A percentile compares a stretch with the other conserved stretches of the same genome.
Conservation (phyloP, 2,797 vertebrate genomes). For the Lepilemur ruficaudatus region DNA sequence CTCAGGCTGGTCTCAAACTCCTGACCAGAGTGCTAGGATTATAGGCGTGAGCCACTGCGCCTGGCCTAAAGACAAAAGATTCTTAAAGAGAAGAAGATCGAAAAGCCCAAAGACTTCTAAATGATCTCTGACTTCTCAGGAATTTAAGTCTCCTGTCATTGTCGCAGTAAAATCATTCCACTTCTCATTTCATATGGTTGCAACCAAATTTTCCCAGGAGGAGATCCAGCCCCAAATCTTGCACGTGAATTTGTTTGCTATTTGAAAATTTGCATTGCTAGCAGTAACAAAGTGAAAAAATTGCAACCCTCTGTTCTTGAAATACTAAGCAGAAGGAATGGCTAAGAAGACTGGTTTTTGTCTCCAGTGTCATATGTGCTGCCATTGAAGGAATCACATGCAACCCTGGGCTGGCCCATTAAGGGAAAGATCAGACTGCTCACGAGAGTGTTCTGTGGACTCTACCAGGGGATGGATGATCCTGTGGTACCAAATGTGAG, state of each 20-base stretch:
- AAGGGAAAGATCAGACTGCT: background rate
- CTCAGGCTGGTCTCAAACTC: too few species aligned
- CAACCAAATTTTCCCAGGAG: background rate
- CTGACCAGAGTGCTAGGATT: too few species aligned
- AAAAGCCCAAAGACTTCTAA: background rate
- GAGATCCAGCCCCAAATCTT: background rate
- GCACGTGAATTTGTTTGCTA: background rate
- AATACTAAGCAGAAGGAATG: background rate
- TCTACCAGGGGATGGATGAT: rapidly evolving
- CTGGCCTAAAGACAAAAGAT: background rate
- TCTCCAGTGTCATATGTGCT: background rate
- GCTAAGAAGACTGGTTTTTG: background rate
- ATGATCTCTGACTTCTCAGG: background rate
- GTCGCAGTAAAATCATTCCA: background rate
- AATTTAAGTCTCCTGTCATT: background rate
- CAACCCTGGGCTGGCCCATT: background rate
- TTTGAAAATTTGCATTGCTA: background rate
- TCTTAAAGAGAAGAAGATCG: background rate
- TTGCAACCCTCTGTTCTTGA: background rate
- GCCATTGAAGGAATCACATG: background rate
- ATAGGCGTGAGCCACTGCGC: too few species aligned
- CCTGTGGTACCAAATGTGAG: rapidly evolving
- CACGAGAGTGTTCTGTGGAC: background rate
- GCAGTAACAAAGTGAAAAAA: background rate
- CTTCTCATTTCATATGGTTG: background rate